Base-by-base conservation (phyloP, 64 coral and sea anemone species). In the Platygyra sinensis region DNA sequence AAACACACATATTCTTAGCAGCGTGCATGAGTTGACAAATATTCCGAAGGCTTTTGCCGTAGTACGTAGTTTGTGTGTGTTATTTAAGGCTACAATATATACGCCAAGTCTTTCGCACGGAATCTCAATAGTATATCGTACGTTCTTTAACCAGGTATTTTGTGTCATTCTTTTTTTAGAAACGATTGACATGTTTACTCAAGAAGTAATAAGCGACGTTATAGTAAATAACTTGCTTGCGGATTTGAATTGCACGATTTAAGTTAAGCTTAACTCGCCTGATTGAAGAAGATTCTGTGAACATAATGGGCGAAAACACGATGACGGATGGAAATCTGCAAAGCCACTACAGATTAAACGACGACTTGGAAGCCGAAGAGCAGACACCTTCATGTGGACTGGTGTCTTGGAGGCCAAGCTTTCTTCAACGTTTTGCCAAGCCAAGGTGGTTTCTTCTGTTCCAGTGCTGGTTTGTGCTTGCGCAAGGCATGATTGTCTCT, bases 401-500 rank as follows among this genome's bases (percentile, higher is more conserved):
- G 30, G 10, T 72, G 2, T 22, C 90, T n/a, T 87, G 92, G 83
- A 79, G 91, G 24, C 80, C 88, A 28, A 74, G 19, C n/a, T 90
- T 96, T 49, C 63, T 96, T 9, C 95, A 96, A 30, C 77, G 38
- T 27, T 94, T 96, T 52, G 95, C 95, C 1, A 78, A 65, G 8
- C 69, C 95, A 16, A 91, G 79, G 31, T 96, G 95, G 95, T 96
- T 96, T 87, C 89, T 96, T 25, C 72, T 96, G 4, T 96, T 96
- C 6, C 95, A 96, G 36, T 96, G 95, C 76, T 89, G 91, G 63
- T 74, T 96, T 19, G 95, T 96, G 82, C 86, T 96, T 15, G 89
- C 95, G 10, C 95, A 96, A 67, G 91, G 95, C 22, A 93, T 96
- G 95, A 96, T 99, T 29, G 97, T 96, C 8, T 91, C 90, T 5